Percentiles rank a stretch among this genome's conserved stretches.
phyloP scores from a whole-genome alignment of 2,888 invertebrate genomes.

The Atethmia centrago region DNA sequence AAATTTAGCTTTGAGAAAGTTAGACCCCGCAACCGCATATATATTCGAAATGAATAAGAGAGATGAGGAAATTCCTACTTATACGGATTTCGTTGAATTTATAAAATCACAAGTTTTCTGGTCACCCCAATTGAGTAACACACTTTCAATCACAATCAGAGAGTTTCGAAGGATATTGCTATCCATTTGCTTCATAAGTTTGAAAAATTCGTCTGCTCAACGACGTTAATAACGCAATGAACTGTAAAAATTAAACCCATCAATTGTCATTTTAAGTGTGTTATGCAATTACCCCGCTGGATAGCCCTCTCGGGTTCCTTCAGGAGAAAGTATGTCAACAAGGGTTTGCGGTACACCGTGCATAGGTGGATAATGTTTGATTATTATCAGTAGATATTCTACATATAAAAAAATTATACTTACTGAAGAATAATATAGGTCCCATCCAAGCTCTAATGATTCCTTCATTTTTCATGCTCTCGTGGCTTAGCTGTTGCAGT shows the following conservation, averaged over 20 bases:
- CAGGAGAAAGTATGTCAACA: not conserved
- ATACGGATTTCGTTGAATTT: no score
- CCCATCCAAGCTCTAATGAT: constrained; percentile 79
- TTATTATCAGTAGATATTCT: not conserved
- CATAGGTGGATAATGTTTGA: not conserved
- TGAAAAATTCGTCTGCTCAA: not conserved
- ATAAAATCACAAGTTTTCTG: no score
- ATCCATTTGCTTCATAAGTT: not conserved
- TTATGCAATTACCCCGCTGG: not conserved
- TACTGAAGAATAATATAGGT: constrained; percentile 74
- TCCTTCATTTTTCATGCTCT: constrained; percentile 76
- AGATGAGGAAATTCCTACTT: no score
- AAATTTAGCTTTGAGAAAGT: no score
- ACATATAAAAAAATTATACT: constrained; percentile 40
- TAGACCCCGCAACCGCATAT: no score
- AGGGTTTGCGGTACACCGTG: not conserved
- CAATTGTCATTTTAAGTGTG: no score
- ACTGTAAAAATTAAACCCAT: not conserved
- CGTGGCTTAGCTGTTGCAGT: constrained; percentile 77
- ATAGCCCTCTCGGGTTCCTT: not conserved
- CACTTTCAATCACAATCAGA: not conserved
- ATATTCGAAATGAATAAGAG: no score
- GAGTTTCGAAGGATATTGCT: not conserved
- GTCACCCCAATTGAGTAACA: not conserved
- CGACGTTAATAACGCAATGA: not conserved